phyloP scores from a whole-genome alignment of 2,113 vertebrate genomes.

The Columba livia region DNA sequence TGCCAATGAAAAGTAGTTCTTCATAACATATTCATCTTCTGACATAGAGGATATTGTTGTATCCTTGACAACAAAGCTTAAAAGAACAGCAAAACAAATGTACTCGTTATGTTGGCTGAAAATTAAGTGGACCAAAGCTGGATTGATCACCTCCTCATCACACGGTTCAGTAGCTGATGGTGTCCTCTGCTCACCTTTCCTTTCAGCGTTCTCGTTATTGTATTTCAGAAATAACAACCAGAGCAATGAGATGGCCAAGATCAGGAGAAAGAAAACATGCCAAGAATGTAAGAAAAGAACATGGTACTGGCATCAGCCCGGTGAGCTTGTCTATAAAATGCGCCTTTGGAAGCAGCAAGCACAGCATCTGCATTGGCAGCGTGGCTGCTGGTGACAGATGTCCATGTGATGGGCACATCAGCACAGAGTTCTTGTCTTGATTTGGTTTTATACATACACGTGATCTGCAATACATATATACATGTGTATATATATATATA shows the following conservation, averaged over 20 bases:
- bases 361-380: not conserved
- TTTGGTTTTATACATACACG: not conserved
- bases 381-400: not conserved
- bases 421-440: not conserved
- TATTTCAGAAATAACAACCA: not conserved
- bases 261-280: not conserved
- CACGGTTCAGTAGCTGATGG: not conserved
- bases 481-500: no score
- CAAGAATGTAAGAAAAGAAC: not conserved
- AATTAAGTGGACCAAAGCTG: not conserved
- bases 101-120: not conserved
- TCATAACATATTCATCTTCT: not conserved
- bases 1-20: not conserved
- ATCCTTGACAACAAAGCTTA: slow-evolving; percentile 15
- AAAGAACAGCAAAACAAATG: not conserved
- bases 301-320: not conserved
- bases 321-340: not conserved
- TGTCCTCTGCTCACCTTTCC: not conserved
- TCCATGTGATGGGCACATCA: no score
- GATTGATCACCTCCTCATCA: not conserved
- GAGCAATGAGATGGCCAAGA: not conserved
- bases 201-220: rapidly evolving
- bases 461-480: not conserved
- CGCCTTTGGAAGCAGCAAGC: not conserved
- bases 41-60: not conserved